Base-by-base conservation (phyloP, 2,888 invertebrate species). In the Drosophila nigricruria region DNA sequence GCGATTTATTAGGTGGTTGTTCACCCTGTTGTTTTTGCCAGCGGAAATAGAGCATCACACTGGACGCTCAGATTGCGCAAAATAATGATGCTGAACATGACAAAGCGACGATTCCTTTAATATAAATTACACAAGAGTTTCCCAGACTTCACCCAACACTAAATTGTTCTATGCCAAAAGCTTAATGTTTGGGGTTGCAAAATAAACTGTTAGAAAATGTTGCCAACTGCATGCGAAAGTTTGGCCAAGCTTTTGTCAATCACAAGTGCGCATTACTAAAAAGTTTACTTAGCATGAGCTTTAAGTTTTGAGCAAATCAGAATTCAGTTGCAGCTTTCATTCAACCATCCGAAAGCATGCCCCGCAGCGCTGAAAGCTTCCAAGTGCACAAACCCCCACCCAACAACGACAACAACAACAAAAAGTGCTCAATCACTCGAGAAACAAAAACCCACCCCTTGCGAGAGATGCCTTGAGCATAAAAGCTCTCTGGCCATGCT, bases 41-140 rank as follows among this genome's bases (percentile, higher is more conserved):
- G 59, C 69, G 77, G 84, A 88, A 85, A 63, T 78, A 80, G 86
- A 85, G 76, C 86, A 64, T 63, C 70, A 66, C 70, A 12, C 72
- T 78, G 79, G 72, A 60, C 66, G 38, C 58, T 50, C 23, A 32
- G 52, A 61, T 60, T 54, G 53, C 20, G 47, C 53, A 80, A 85
- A 75, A 67, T 85, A 85, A 85, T 85, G 84, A 82, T 79, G 65
- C 84, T 71, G 70, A 78, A 81, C 88, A 75, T 85, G 88, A 81
- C 73, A 70, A 43, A 50, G 60, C 64, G 58, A 16, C 49, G 42
- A 54, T 63, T 63, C 68, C 50, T 49, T 61, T 60, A 64, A 54
- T 34, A 47, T 54, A 38, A 49, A 49, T 54, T n/a, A 18, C 65
- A 23, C 27, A 27, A 23, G 27, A 40, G 20, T 69, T 67, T 42